Conservation (phyloP, 2,888 invertebrate species). For the Meiosimyza decipiens region DNA sequence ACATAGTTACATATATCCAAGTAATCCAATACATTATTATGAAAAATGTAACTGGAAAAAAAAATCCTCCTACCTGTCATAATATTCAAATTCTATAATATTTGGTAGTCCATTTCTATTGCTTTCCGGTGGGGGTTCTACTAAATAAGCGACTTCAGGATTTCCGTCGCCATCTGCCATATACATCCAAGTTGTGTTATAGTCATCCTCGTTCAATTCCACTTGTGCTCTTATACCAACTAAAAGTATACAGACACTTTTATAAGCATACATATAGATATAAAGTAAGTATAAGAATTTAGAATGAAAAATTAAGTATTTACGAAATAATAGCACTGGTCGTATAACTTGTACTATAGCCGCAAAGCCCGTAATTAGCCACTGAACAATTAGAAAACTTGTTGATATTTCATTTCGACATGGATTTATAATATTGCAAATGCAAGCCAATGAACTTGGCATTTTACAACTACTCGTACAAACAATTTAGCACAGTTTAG, state of each 20-base stretch:
- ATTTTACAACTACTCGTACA: conserved; percentile 24
- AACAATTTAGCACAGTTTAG: not conserved
- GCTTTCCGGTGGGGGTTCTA: conserved; percentile 59
- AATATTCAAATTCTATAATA: conserved; percentile 60
- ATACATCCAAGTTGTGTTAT: conserved; percentile 66
- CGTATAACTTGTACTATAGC: conserved; percentile 56
- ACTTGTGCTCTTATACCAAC: conserved; percentile 61
- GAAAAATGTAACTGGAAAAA: not conserved
- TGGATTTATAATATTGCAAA: conserved; percentile 61
- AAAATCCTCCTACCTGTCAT: conserved; percentile 53
- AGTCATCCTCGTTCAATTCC: conserved; percentile 61
- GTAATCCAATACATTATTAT: too few relatives aligned
- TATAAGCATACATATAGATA: not conserved
- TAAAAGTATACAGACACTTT: conserved; percentile 35
- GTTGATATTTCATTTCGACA: conserved; percentile 60
- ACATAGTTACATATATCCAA: too few relatives aligned
- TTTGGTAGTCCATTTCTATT: conserved; percentile 53
- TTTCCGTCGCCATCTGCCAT: conserved; percentile 66
- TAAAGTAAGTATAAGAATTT: not conserved
- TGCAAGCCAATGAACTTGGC: conserved; percentile 55
- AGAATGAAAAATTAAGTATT: conserved; percentile 34
- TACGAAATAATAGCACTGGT: conserved; percentile 56
- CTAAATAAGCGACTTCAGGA: conserved; percentile 63
- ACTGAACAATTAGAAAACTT: conserved; percentile 57
- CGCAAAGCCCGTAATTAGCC: conserved; percentile 58